These are phyloP conservation scores for Tetramorium alpestre DNA, from an alignment of 1,140 invertebrate genomes.

Conservation along the genomic window DNA sequence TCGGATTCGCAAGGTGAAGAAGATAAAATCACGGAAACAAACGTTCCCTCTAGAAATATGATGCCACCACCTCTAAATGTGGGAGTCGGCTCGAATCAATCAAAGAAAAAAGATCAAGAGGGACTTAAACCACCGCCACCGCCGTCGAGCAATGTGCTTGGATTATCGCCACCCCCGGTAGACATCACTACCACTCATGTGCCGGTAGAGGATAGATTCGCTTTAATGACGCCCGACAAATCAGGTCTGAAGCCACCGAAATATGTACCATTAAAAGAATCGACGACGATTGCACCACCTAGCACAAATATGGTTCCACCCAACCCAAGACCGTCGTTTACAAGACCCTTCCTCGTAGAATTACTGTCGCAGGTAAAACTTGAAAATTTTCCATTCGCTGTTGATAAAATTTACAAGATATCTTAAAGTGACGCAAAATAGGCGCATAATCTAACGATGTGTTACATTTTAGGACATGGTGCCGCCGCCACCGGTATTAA, in stretches of 20 bases:
- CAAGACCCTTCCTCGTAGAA: conserved; percentile 82
- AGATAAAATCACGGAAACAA: conserved; percentile 61
- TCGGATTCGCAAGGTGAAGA: conserved; percentile 56
- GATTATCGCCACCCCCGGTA: conserved; percentile 82
- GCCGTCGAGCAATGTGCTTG: conserved; percentile 79
- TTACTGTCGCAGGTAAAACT: conserved; percentile 81
- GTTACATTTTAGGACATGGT: conserved; percentile 80
- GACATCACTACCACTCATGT: conserved; percentile 79
- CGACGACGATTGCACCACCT: conserved; percentile 73
- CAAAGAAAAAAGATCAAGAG: conserved; percentile 72
- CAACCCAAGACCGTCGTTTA: conserved; percentile 77
- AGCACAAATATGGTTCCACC: conserved; percentile 82
- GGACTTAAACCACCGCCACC: conserved; percentile 81
- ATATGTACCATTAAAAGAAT: conserved; percentile 81
- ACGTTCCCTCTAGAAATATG: conserved; percentile 81
- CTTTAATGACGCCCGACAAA: conserved; percentile 65
- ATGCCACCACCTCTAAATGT: conserved; percentile 79
- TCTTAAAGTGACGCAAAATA: not conserved
- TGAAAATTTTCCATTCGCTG: not conserved
- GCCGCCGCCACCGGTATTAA: conserved; percentile 76
- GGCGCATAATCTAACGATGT: not conserved
- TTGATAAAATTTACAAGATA: not conserved
- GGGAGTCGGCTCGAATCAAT: conserved; percentile 24
- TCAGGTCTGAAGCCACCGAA: conserved; percentile 80
- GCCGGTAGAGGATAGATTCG: conserved; percentile 67